Percentiles rank a stretch among this genome's conserved stretches.
Conservation (phyloP, 2,113 vertebrate genomes). For the Engystomops pustulosus region DNA sequence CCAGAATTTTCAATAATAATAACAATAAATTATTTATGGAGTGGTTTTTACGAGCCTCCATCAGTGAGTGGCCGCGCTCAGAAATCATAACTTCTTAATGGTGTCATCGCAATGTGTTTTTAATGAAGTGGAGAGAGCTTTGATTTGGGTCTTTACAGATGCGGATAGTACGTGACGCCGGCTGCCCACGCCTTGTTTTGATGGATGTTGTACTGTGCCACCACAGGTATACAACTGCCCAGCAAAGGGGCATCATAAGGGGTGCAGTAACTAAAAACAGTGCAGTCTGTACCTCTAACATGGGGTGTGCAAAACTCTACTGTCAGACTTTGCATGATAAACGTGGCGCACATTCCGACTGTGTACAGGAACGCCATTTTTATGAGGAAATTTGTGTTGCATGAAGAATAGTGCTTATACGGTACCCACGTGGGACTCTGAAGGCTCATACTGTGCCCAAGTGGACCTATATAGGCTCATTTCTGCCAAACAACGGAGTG, state of each 20-base stretch:
- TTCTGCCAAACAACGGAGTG: too few species aligned
- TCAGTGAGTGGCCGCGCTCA: background rate
- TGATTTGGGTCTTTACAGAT: background rate
- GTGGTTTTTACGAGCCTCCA: slow-evolving; percentile 1
- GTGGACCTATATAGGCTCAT: too few species aligned
- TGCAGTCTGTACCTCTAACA: too few species aligned
- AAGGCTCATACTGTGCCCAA: background rate
- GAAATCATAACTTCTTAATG: slow-evolving; percentile 34
- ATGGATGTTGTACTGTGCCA: background rate
- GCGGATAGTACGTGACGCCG: background rate
- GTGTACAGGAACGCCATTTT: too few species aligned
- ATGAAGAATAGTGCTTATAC: too few species aligned
- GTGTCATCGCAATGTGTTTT: slow-evolving; percentile 29
- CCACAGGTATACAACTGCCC: too few species aligned
- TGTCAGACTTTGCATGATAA: too few species aligned
- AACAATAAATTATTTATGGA: slow-evolving; percentile 36
- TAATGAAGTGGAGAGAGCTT: slow-evolving; percentile 25
- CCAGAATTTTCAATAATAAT: slow-evolving; percentile 26
- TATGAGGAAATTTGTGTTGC: too few species aligned
- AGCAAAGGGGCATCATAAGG: too few species aligned
- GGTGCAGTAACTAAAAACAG: too few species aligned
- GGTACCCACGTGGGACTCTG: background rate
- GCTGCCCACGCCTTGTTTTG: background rate
- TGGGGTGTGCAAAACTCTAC: too few species aligned
- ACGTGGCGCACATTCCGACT: too few species aligned